These are phyloP conservation scores for Cromileptes altivelis DNA, from an alignment of 2,113 vertebrate species.

Conservation along the genomic window DNA sequence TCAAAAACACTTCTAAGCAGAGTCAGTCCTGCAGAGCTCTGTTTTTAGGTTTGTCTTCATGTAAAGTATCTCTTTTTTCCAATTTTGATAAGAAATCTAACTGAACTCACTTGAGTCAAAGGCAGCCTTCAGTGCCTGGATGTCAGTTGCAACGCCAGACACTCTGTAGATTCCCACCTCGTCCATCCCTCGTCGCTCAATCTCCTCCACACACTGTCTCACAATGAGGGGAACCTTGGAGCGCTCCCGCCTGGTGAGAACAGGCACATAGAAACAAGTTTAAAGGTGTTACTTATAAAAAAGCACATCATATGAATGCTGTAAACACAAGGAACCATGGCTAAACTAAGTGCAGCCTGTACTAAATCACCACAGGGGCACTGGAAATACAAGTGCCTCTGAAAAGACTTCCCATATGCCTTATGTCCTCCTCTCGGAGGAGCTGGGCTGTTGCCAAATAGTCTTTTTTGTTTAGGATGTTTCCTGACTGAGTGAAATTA, in stretches of 20 bases:
- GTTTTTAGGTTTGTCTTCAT: background rate
- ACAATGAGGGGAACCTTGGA: slow-evolving; percentile 98
- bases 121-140: slow-evolving; percentile 95
- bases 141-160: slow-evolving; percentile 97
- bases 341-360: background rate
- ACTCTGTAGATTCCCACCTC: slow-evolving; percentile 99
- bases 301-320: background rate
- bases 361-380: background rate
- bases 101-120: slow-evolving; percentile 95
- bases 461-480: too few species aligned
- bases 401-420: background rate
- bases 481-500: too few species aligned
- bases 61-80: background rate
- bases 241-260: slow-evolving; percentile 88
- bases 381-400: background rate
- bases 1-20: background rate
- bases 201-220: slow-evolving; percentile 97
- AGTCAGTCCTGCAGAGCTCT: background rate
- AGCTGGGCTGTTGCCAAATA: too few species aligned
- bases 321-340: background rate
- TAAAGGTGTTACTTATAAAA: background rate
- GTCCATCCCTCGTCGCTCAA: slow-evolving; percentile 96
- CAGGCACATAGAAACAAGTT: background rate
- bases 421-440: background rate
- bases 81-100: background rate